phyloP scores from a whole-genome alignment of 2,888 invertebrate genomes.

The Caenorhabditis auriculariae region DNA sequence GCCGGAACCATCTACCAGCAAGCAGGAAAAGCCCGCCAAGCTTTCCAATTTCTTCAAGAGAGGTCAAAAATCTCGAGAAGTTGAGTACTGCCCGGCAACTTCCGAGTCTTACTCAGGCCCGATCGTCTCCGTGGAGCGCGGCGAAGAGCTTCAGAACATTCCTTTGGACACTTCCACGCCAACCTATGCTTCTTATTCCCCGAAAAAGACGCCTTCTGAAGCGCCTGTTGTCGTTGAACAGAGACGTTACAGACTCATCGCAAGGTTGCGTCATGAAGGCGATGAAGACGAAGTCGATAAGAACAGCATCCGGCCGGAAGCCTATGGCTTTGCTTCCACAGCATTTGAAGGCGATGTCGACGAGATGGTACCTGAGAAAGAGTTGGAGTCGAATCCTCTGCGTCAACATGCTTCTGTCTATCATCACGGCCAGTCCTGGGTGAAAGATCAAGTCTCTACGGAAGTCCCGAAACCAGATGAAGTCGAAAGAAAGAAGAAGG shows the following conservation, averaged over 20 bases:
- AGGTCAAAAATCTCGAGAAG: no score
- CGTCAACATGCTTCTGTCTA: constrained; percentile 17
- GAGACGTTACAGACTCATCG: constrained; percentile 12
- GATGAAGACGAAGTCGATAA: constrained; percentile 29
- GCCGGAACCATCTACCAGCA: background rate
- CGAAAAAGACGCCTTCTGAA: constrained; percentile 6
- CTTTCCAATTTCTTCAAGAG: constrained; percentile 12
- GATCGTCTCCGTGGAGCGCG: constrained; percentile 11
- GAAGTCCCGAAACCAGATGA: constrained; percentile 2
- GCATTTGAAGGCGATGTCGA: constrained; percentile 23
- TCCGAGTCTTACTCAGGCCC: constrained; percentile 17
- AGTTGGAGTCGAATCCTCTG: constrained; percentile 17
- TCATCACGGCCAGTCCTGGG: constrained; percentile 22
- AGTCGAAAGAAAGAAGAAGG: constrained; percentile 6
- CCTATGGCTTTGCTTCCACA: constrained; percentile 7
- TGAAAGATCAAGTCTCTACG: constrained; percentile 1
- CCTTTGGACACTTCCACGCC: no score
- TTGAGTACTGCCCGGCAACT: constrained; percentile 8
- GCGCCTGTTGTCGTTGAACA: constrained; percentile 4
- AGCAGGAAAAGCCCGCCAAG: constrained; percentile 6
- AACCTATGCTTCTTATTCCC: constrained; percentile 5
- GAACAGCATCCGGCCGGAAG: constrained; percentile 6
- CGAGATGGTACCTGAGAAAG: constrained; percentile 9
- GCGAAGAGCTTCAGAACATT: constrained; percentile 13
- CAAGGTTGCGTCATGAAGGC: constrained; percentile 24